A percentile compares a stretch with the other conserved stretches of the same genome.
Evolutionary conservation across 2,797 vertebrate species (phyloP).

Genomic region (Chaunax sp.): DNA sequence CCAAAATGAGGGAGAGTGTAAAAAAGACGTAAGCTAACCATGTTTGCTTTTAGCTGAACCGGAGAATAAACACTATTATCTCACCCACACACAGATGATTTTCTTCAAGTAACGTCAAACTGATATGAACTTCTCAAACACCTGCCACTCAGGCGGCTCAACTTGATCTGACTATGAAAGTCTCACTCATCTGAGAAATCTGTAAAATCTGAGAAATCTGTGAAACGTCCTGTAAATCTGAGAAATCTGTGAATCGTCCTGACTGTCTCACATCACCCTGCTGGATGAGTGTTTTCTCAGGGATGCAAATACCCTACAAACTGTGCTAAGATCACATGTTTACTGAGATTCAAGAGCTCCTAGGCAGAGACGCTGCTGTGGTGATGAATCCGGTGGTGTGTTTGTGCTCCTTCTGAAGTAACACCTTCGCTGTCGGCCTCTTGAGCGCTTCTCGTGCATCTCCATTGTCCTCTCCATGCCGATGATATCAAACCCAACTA

Average conservation of each 20-base stretch:
- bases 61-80: conserved; percentile 20
- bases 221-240: no score
- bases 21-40: conserved; percentile 9
- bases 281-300: conserved; percentile 34
- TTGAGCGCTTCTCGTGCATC: conserved; percentile 58
- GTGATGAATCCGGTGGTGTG: conserved; percentile 54
- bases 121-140: conserved; percentile 22
- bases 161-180: conserved; percentile 32
- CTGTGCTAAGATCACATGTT: conserved; percentile 32
- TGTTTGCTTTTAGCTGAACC: background rate
- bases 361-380: background rate
- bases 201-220: no score
- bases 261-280: conserved; percentile 33
- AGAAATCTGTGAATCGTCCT: background rate
- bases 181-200: conserved; percentile 26
- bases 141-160: conserved; percentile 4
- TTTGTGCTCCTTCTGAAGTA: conserved; percentile 53
- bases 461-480: conserved; percentile 63
- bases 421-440: conserved; percentile 58
- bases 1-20: conserved; percentile 5
- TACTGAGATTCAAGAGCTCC: conserved; percentile 23
- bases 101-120: conserved; percentile 13
- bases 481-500: conserved; percentile 81
- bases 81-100: background rate
- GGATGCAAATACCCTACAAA: conserved; percentile 38